Evolutionary conservation across 2,888 invertebrate genomes (phyloP).

Genomic region (Lasioglossum zephyrum): DNA sequence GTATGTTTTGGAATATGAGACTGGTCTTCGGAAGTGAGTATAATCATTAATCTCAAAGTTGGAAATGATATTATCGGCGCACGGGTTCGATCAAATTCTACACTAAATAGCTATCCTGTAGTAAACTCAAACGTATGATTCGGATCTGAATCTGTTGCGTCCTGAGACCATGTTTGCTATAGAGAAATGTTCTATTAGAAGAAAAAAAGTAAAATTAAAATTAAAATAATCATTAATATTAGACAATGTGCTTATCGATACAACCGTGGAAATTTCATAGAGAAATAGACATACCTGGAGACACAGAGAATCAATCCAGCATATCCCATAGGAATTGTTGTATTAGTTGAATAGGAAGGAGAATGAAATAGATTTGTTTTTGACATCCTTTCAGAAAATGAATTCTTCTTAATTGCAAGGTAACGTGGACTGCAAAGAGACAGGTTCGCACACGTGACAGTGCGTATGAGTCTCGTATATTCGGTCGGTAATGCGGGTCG

Average conservation of each 20-base stretch:
- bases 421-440: conserved; percentile 11
- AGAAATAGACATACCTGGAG: not conserved
- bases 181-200: too few species aligned
- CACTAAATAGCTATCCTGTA: too few species aligned
- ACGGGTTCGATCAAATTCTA: too few species aligned
- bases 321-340: not conserved
- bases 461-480: conserved; percentile 13
- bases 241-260: not conserved
- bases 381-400: not conserved
- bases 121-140: too few species aligned
- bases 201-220: too few species aligned
- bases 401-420: not conserved
- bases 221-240: not conserved
- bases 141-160: too few species aligned
- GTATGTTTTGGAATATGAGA: not conserved
- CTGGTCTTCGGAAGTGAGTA: not conserved
- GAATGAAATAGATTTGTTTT: not conserved
- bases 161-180: too few species aligned
- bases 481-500: conserved; percentile 29
- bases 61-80: too few species aligned
- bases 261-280: not conserved
- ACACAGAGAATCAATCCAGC: not conserved
- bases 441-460: conserved; percentile 1
- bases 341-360: not conserved
- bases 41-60: not conserved